phyloP scores from a whole-genome alignment of 2,797 vertebrate genomes.

The Megaceryle alcyon region DNA sequence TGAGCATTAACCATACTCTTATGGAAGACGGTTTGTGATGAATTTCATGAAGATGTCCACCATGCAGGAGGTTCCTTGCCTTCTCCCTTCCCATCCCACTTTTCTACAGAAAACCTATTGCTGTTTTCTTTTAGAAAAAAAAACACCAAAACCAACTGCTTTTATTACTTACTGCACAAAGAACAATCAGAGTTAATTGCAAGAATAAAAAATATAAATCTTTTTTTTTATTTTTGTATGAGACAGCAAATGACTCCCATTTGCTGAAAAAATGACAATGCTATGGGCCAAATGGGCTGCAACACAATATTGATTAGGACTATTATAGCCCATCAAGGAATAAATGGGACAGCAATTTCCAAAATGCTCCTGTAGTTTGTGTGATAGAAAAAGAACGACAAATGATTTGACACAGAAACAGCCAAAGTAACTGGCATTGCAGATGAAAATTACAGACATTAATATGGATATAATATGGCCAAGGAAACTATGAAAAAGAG shows the following conservation, averaged over 20 bases:
- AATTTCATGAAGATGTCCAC: not conserved
- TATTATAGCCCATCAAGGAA: slow-evolving; percentile 31
- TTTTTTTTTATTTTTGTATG: slow-evolving; percentile 40
- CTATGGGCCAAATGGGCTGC: slow-evolving; percentile 22
- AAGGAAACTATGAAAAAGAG: not conserved
- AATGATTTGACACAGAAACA: not conserved
- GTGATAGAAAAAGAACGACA: not conserved
- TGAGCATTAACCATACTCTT: not conserved
- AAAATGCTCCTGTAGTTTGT: not conserved
- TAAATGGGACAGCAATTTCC: slow-evolving; percentile 9
- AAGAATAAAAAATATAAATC: slow-evolving; percentile 30
- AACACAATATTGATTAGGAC: slow-evolving; percentile 51
- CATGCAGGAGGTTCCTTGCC: fast-evolving
- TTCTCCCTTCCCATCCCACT: not conserved
- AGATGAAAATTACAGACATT: not conserved
- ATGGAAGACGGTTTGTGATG: not conserved
- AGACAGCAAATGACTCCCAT: slow-evolving; percentile 26
- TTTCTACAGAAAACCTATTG: not conserved
- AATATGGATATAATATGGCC: not conserved
- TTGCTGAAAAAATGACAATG: slow-evolving; percentile 15
- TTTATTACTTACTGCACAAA: not conserved
- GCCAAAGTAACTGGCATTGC: not conserved
- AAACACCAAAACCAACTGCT: not conserved
- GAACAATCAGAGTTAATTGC: not conserved
- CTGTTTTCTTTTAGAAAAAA: not conserved